These are phyloP conservation scores for Fukomys damarensis DNA, from an alignment of 2,113 vertebrate genomes.

Conservation along the genomic window DNA sequence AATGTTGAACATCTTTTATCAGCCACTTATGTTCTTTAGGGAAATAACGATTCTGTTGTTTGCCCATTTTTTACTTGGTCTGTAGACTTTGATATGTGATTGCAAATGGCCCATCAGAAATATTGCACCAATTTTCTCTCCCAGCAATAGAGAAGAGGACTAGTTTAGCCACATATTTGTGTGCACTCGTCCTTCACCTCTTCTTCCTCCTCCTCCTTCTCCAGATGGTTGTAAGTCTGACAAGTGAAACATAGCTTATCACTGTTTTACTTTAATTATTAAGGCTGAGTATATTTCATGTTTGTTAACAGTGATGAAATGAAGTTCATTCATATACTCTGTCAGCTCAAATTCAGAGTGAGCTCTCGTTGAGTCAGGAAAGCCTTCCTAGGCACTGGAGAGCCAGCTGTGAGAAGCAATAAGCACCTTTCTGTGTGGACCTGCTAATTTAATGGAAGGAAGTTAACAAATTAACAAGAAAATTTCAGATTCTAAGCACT, in stretches of 20 bases:
- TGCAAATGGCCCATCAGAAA: conserved; percentile 6
- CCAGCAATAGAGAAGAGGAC: not conserved
- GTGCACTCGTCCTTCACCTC: not conserved
- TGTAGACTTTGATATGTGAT: not conserved
- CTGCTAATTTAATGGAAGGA: not conserved
- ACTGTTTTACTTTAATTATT: not conserved
- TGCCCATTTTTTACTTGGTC: not conserved
- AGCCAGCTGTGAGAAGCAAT: not conserved
- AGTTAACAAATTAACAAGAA: not conserved
- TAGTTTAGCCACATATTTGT: not conserved
- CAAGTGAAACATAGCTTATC: not conserved
- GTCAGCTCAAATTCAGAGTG: not conserved
- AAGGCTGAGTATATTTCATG: not conserved
- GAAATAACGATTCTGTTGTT: not conserved
- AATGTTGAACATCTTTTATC: not conserved
- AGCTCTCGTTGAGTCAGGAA: not conserved
- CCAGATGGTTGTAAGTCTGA: not conserved
- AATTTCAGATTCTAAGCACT: not conserved
- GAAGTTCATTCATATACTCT: not conserved
- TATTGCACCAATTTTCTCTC: not conserved
- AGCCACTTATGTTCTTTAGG: not conserved
- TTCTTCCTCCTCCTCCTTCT: not conserved
- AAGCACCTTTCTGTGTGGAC: not conserved
- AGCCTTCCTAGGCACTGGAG: not conserved
- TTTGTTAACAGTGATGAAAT: not conserved